Evolutionary conservation across 2,888 invertebrate species (phyloP).

Genomic region (Hyposoter dolosus): DNA sequence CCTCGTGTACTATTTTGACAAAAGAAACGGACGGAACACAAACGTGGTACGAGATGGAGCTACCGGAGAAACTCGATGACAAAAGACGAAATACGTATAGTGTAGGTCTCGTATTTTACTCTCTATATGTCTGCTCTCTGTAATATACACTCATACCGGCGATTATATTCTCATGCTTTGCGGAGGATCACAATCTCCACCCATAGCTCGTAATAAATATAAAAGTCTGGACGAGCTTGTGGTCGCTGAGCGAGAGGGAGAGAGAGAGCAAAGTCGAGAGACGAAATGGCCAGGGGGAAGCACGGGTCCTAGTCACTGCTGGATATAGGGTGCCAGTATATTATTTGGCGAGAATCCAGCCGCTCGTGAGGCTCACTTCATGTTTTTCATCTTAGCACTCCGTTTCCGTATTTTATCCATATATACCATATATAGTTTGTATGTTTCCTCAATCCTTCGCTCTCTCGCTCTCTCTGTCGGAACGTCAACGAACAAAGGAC

Average conservation of each 20-base stretch:
- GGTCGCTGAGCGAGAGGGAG: conserved; percentile 47
- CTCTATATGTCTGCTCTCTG: conserved; percentile 40
- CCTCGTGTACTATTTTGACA: conserved; percentile 51
- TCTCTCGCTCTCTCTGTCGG: conserved; percentile 12
- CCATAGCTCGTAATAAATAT: conserved; percentile 82
- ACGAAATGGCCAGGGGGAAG: conserved; percentile 56
- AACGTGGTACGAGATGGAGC: conserved; percentile 29
- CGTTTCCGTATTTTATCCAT: conserved; percentile 69
- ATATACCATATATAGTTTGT: conserved; percentile 20
- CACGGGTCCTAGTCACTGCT: conserved; percentile 63
- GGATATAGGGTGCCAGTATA: conserved; percentile 81
- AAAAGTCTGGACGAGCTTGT: conserved; percentile 77
- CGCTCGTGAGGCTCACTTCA: conserved; percentile 83
- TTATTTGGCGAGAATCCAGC: conserved; percentile 84
- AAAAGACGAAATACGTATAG: conserved; percentile 75
- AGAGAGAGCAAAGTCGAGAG: conserved; percentile 22
- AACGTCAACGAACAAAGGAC: conserved; percentile 70
- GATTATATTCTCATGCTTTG: conserved; percentile 54
- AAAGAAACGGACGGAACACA: conserved; percentile 44
- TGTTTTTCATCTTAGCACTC: conserved; percentile 83
- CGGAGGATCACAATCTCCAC: conserved; percentile 75
- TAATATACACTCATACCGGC: conserved; percentile 50
- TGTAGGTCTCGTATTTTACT: conserved; percentile 25
- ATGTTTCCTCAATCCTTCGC: conserved; percentile 31
- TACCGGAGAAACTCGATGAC: conserved; percentile 74